Percentiles rank a stretch among this genome's conserved stretches.
Evolutionary conservation across 2,888 invertebrate species (phyloP).

Genomic region (Craniophora ligustri): DNA sequence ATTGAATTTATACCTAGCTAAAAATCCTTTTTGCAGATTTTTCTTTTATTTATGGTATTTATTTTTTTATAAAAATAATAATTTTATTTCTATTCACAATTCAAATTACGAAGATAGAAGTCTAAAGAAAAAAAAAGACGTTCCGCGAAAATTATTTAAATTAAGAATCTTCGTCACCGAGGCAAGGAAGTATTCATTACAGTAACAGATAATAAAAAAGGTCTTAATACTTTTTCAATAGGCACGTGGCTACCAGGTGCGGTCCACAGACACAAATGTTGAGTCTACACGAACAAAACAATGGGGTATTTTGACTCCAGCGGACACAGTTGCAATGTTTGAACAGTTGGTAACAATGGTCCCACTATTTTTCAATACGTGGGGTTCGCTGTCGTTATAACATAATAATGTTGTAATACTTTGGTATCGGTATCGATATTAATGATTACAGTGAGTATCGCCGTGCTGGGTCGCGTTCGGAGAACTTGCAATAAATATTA

Average conservation of each 20-base stretch:
- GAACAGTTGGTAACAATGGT: conserved; percentile 79
- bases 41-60: too few species aligned
- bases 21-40: too few species aligned
- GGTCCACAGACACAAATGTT: conserved; percentile 65
- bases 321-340: conserved; percentile 68
- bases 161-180: not conserved
- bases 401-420: conserved; percentile 47
- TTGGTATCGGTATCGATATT: conserved; percentile 32
- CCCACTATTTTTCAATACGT: conserved; percentile 58
- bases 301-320: conserved; percentile 81
- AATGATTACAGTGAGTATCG: conserved; percentile 15
- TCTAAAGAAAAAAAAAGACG: too few species aligned
- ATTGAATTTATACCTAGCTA: too few species aligned
- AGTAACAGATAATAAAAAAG: conserved; percentile 33
- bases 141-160: not conserved
- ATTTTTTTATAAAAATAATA: too few species aligned
- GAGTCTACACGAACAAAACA: conserved; percentile 75
- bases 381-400: conserved; percentile 43
- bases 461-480: not conserved
- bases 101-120: too few species aligned
- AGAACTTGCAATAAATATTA: not conserved
- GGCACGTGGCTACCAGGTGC: conserved; percentile 78
- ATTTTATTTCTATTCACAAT: too few species aligned
- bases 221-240: conserved; percentile 27
- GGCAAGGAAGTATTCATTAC: conserved; percentile 5